These are phyloP conservation scores for Cataglyphis altisquamis DNA, from an alignment of 2,888 invertebrate species.

Conservation along the genomic window DNA sequence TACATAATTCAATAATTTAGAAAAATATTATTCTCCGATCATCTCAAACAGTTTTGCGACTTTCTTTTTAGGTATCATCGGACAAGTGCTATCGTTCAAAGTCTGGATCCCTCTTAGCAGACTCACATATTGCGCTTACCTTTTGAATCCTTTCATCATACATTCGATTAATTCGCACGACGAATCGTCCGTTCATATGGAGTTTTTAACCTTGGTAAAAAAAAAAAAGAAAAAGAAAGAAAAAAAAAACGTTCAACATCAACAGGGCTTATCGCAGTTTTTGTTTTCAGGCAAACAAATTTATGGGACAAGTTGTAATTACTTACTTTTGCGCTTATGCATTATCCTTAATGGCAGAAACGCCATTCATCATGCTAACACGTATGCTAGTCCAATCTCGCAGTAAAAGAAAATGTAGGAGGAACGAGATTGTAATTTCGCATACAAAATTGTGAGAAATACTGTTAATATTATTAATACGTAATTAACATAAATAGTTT, in stretches of 20 bases:
- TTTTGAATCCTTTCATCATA: constrained; percentile 88
- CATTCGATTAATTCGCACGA: constrained; percentile 85
- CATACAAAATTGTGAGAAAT: neutral
- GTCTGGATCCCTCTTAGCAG: constrained; percentile 86
- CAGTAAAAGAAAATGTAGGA: constrained; percentile 61
- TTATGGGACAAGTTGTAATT: constrained; percentile 79
- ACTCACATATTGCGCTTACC: constrained; percentile 88
- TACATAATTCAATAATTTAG: neutral
- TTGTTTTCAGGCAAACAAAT: constrained; percentile 78
- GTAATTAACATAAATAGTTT: neutral
- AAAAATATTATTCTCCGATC: neutral
- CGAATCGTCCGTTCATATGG: constrained; percentile 80
- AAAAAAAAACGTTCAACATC: neutral
- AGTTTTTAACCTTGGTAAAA: constrained; percentile 84
- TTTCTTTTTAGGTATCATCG: constrained; percentile 84
- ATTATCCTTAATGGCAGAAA: constrained; percentile 84
- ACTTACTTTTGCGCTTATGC: constrained; percentile 83
- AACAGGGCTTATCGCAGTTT: constrained; percentile 21
- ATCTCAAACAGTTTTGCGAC: neutral
- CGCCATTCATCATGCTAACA: constrained; percentile 84
- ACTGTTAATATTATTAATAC: neutral
- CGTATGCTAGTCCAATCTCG: constrained; percentile 74
- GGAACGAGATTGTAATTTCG: constrained; percentile 48
- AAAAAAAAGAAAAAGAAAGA: neutral
- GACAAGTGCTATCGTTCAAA: constrained; percentile 84